These are phyloP conservation scores for Dioctria rufipes DNA, from an alignment of 2,888 invertebrate species.

Conservation along the genomic window DNA sequence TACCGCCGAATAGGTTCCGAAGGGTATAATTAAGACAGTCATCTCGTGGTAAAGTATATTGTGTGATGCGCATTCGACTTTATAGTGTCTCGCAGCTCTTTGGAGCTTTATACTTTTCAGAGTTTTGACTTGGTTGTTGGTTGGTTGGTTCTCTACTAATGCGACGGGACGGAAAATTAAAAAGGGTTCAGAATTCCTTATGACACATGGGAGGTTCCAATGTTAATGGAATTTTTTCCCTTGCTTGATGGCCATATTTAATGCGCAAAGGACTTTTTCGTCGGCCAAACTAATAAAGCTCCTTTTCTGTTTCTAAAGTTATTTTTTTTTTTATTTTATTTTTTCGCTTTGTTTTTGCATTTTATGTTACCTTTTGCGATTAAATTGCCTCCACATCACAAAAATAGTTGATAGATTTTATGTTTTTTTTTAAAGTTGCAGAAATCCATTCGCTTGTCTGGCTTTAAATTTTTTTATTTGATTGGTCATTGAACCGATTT, in stretches of 20 bases:
- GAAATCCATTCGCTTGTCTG: too few relatives aligned
- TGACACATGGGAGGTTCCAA: slow-evolving; percentile 63
- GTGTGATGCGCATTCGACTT: slow-evolving; percentile 43
- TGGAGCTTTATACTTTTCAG: background rate
- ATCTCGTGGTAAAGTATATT: slow-evolving; percentile 47
- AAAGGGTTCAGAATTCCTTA: slow-evolving; percentile 58
- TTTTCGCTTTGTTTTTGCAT: background rate
- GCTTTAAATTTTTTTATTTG: too few relatives aligned
- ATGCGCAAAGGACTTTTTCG: slow-evolving; percentile 26
- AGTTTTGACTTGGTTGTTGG: background rate
- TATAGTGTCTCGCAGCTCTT: slow-evolving; percentile 50
- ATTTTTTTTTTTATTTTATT: background rate
- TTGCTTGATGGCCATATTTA: slow-evolving; percentile 20
- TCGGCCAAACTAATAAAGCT: slow-evolving; percentile 33
- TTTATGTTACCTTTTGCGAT: background rate
- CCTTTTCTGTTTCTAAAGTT: slow-evolving; percentile 22
- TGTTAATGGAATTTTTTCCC: slow-evolving; percentile 63
- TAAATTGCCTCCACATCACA: slow-evolving; percentile 22
- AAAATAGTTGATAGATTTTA: too few relatives aligned
- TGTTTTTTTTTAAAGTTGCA: too few relatives aligned
- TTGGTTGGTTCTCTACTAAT: slow-evolving; percentile 35
- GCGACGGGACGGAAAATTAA: slow-evolving; percentile 43
- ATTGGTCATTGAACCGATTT: too few relatives aligned
- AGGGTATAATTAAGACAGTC: slow-evolving; percentile 53
- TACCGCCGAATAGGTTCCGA: slow-evolving; percentile 32